Conservation (phyloP, 2,797 vertebrate species). For the Pelochelys cantorii region DNA sequence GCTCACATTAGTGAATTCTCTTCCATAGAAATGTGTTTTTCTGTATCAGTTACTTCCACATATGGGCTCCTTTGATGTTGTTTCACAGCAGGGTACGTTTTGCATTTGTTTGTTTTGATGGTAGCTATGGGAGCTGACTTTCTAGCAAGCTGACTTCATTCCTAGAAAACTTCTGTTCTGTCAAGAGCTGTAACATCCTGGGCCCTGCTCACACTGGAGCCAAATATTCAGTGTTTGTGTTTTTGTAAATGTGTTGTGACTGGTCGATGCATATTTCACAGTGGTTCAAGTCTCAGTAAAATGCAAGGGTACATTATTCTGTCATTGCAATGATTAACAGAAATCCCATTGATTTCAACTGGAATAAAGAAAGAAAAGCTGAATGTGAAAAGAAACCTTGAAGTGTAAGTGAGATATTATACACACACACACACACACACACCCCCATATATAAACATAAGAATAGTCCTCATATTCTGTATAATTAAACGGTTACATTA, state of each 20-base stretch:
- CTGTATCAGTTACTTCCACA: not conserved
- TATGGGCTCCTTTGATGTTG: not conserved
- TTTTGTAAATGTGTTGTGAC: not conserved
- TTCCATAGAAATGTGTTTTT: not conserved
- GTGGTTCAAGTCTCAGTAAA: not conserved
- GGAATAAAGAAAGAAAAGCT: not conserved
- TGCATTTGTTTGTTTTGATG: not conserved
- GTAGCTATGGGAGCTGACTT: not conserved
- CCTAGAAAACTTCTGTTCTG: not conserved
- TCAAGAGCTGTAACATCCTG: not conserved
- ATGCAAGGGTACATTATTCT: not conserved
- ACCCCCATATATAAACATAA: not conserved
- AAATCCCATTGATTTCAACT: not conserved
- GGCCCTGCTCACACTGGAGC: not conserved
- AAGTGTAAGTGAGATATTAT: not conserved
- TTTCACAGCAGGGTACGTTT: not conserved
- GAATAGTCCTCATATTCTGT: not conserved
- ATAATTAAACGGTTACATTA: conserved; percentile 12
- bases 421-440: accelerated
- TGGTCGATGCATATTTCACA: not conserved
- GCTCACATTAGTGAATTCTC: not conserved
- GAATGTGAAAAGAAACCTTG: not conserved
- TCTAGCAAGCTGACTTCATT: not conserved
- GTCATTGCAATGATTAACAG: not conserved
- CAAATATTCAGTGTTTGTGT: not conserved